A percentile compares a stretch with the other conserved stretches of the same genome.
Evolutionary conservation across 2,888 invertebrate species (phyloP).

Genomic region (Podotricha telesiphe): DNA sequence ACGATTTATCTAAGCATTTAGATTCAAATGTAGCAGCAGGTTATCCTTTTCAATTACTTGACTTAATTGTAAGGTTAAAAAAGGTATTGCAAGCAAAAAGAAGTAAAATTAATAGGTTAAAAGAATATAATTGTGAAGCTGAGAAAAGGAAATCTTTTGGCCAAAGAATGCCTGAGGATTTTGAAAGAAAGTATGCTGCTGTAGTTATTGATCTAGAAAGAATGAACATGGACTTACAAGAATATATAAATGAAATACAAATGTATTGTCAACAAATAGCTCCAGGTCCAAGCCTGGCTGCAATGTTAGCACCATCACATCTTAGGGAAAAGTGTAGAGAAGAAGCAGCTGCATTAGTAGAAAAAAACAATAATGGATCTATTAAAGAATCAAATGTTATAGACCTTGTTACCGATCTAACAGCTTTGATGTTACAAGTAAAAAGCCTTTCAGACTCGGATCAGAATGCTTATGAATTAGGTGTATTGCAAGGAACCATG

Average conservation of each 20-base stretch:
- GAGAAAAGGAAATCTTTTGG: conserved; percentile 93
- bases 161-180: conserved; percentile 91
- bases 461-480: conserved; percentile 94
- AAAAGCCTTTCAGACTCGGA: conserved; percentile 90
- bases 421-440: conserved; percentile 94
- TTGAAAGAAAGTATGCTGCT: conserved; percentile 95
- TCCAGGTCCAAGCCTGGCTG: conserved; percentile 92
- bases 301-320: conserved; percentile 94
- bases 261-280: conserved; percentile 92
- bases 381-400: conserved; percentile 86
- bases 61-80: conserved; percentile 93
- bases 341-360: conserved; percentile 92
- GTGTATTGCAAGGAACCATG: conserved; percentile 95
- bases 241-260: conserved; percentile 93
- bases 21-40: conserved; percentile 88
- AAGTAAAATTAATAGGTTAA: conserved; percentile 90
- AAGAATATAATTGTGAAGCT: conserved; percentile 94
- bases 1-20: conserved; percentile 71
- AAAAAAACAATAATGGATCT: conserved; percentile 86
- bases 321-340: conserved; percentile 93
- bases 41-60: conserved; percentile 92
- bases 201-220: conserved; percentile 94
- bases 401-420: conserved; percentile 92
- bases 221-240: conserved; percentile 94
- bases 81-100: conserved; percentile 93